Evolutionary conservation across 53 echinoderm and acorn worm genomes (phyloP).

Genomic region (Zoroaster sp.): DNA sequence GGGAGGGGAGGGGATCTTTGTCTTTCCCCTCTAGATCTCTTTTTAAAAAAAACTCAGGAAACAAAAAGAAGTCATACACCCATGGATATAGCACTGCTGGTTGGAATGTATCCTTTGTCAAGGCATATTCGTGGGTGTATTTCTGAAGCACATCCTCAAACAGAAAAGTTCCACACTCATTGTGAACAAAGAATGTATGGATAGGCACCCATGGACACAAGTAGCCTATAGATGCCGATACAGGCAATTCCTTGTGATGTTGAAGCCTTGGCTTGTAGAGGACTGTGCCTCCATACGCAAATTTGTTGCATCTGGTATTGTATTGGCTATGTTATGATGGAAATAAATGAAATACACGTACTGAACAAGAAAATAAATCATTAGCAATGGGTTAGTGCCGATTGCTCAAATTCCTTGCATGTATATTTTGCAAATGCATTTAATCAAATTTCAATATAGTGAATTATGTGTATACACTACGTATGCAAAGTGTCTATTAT

Average conservation of each 20-base stretch:
- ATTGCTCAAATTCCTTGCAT: too few species aligned
- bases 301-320: too few species aligned
- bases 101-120: neutral
- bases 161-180: neutral
- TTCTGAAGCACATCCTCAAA: neutral
- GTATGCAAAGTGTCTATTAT: too few species aligned
- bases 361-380: too few species aligned
- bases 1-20: neutral
- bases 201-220: neutral
- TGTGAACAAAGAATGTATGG: neutral
- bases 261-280: too few species aligned
- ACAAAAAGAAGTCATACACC: neutral
- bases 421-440: too few species aligned
- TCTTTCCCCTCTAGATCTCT: neutral
- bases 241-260: neutral
- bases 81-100: neutral
- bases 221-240: neutral
- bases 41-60: neutral
- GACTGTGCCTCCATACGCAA: too few species aligned
- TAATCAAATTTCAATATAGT: too few species aligned
- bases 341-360: too few species aligned
- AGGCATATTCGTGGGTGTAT: neutral
- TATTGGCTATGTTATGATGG: too few species aligned
- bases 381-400: too few species aligned
- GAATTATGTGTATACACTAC: too few species aligned